Evolutionary conservation across 2,888 invertebrate genomes (phyloP), one percentile per base, ranked within the genome.

Genomic region (Plebejus melissa): DNA sequence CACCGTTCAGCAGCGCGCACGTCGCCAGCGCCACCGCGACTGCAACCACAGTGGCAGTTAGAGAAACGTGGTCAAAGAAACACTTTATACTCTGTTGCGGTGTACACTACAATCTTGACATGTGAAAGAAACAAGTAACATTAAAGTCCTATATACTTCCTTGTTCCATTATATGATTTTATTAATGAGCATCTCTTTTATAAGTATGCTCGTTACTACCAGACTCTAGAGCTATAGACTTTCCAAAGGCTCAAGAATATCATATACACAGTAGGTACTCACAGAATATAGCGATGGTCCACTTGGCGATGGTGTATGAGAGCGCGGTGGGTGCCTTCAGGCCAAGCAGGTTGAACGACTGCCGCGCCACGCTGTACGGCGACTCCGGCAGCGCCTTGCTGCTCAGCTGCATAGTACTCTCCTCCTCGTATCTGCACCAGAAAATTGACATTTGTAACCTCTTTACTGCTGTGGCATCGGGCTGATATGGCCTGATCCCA

Each of bases 271-370:
- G 22, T 7, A 1, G 7, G 2, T 1, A 75, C 90, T 88, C 76
- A 92, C 92, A 91, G 70, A 91, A 83, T 41, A 91, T 80, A 4
- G 81, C 78, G 7, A 88, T 93, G 60, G 94, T 94, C 80, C 95
- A 90, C 85, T 96, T 96, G 5, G 96, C 95, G 74, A 97, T 95
- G 69, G 84, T 88, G 36, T 95, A 95, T 0, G 97, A 95, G 41
- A 95, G 91, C 0, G 90, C 86, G 9, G 95, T 95, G 36, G 97
- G 96, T 76, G 95, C 92, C 84, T 96, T 96, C 74, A 95, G 93
- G 57, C 95, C 95, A 76, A 96, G 95, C 77, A 97, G 89, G 89
- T 97, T 97, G 85, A 96, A 96, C 58, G 95, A 83, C 82, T 95
- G 95, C n/a, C 94, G 93, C 46, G 94, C 82, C 5, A 93, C 87